These are phyloP conservation scores for Australoheros facetus DNA, from an alignment of 2,797 vertebrate species.

Conservation along the genomic window DNA sequence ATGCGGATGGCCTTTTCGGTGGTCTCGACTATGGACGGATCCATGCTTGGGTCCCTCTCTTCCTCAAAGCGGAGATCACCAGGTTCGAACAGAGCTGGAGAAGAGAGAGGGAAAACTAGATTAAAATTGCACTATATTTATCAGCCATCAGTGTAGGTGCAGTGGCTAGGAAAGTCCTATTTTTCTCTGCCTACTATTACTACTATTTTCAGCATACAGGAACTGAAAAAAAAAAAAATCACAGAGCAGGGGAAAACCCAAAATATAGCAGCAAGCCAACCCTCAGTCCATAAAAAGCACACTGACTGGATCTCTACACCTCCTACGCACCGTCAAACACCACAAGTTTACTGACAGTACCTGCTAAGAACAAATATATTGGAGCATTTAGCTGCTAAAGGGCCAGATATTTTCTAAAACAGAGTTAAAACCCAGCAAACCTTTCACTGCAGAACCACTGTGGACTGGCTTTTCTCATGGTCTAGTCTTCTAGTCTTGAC, in stretches of 20 bases:
- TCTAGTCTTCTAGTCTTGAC: background rate
- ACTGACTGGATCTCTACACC: conserved; percentile 9
- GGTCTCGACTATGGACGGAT: conserved; percentile 79
- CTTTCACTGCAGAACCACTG: background rate
- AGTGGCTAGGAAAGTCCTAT: conserved; percentile 26
- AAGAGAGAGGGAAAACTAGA: background rate
- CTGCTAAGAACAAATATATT: background rate
- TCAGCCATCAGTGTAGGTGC: conserved; percentile 17
- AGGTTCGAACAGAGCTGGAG: conserved; percentile 81
- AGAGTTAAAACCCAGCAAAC: background rate
- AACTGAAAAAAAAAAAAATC: background rate
- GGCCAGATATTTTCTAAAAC: background rate
- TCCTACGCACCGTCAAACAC: conserved; percentile 5
- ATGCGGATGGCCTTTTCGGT: conserved; percentile 83
- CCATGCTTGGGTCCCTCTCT: conserved; percentile 76
- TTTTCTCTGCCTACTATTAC: conserved; percentile 5
- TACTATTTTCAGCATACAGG: conserved; percentile 23
- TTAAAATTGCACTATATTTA: background rate
- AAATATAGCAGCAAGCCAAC: background rate
- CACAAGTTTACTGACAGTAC: background rate
- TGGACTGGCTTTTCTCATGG: background rate
- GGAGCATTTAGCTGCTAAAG: background rate
- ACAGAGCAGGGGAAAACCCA: background rate
- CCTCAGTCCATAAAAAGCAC: conserved; percentile 4
- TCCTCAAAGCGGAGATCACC: conserved; percentile 77